Evolutionary conservation across 2,113 vertebrate species (phyloP), one percentile per base, ranked within the genome.

Genomic region (Callorhinus ursinus): DNA sequence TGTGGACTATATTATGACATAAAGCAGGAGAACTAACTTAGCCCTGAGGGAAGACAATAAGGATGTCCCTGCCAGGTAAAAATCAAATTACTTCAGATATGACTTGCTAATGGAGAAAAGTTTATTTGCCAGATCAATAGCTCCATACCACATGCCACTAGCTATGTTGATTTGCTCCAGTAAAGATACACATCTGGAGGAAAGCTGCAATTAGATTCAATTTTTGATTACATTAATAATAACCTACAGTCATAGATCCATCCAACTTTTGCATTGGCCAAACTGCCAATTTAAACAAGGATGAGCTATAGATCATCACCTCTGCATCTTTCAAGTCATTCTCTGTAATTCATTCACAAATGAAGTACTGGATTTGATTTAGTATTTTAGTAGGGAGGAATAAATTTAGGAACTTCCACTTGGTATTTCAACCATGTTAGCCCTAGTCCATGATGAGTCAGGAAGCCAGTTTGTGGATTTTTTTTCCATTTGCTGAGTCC

Each of bases 341-440:
- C 76, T 79, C 65, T 83, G 13, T 77, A 76, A 92, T 86, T 94
- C 24, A 59, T 36, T 92, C 18, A 53, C 74, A 86, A 72, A 79
- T 90, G 51, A 49, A 39, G 74, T 77, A 79, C 24, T 97, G 5
- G 36, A n/a, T 83, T 92, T 90, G 31, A 49, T 67, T 96, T 90
- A 87, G 10, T 82, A 86, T 94, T 96, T 85, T 92, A 13, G 9
- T 49, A 57, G 18, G 6, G 3, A 49, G 11, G 10, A 93, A 4
- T 82, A 86, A 69, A 93, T 87, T 71, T 90, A 71, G 14, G 3
- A 71, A 39, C 39, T 72, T 95, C 11, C 5, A 72, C 5, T 87
- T 93, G 19, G 36, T 80, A 8, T 92, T 86, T 74, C 36, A 69
- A 53, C 26, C 4, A 57, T 36, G 31, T 71, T 90, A 92, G 39